Base-by-base conservation (phyloP, 2,797 vertebrate species). In the Ctenopoma multispine region DNA sequence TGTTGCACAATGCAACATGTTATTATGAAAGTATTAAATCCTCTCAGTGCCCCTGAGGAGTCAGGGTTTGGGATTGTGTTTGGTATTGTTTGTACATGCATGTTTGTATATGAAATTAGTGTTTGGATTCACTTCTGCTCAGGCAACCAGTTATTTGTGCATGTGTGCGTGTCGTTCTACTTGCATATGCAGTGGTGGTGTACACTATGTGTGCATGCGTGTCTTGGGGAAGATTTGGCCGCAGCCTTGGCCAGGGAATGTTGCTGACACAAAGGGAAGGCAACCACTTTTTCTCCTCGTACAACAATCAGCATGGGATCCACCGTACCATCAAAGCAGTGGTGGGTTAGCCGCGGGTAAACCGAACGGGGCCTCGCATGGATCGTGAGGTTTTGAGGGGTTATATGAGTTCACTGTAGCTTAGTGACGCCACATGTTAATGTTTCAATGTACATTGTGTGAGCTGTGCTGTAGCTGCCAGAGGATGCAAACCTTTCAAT, bases 261-360 rank as follows among this genome's bases (percentile, higher is more conserved):
- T 84, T 92, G 87, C 87, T 91, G 90, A 92, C 82, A 85, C 69
- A 68, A 85, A 82, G 73, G 61, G 77, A 86, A 65, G 60, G 56
- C 72, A 67, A 86, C 79, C 75, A 46, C 81, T 79, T 66, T 79
- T 79, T 76, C 67, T 85, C 64, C 79, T 77, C 17, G 40, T 72
- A 68, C 82, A 89, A 87, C 86, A 85, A 85, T 91, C 77, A 83
- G 84, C 75, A 47, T 83, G 74, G 81, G 80, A 86, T 88, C 80
- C 75, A 75, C 84, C 63, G 77, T 79, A 79, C 79, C 84, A 91
- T 88, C 89, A 91, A 81, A 89, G 82, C 54, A 18, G 67, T 75
- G 70, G 65, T 81, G 71, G 72, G 76, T 82, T 82, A 62, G 77
- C 83, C 2, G 62, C 50, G 63, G 84, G 79, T 80, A 69, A 80